phyloP scores from a whole-genome alignment of 1,140 invertebrate species.

The Drosophila ironensis region DNA sequence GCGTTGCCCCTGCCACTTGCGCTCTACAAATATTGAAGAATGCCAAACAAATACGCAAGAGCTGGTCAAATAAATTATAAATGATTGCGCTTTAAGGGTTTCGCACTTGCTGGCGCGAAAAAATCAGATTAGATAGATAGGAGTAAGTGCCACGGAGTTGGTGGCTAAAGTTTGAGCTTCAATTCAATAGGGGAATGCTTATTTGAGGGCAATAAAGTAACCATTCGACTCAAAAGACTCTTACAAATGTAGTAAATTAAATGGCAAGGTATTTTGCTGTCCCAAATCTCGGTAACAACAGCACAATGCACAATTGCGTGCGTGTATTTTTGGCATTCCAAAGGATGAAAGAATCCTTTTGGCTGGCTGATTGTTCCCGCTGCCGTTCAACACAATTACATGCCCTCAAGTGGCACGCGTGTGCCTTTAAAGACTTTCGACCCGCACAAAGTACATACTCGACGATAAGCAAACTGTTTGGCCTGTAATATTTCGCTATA shows the following conservation, averaged over 20 bases:
- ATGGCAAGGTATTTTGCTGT: too few species aligned
- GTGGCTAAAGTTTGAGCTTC: too few species aligned
- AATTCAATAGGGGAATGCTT: too few species aligned
- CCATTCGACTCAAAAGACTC: too few species aligned
- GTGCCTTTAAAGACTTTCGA: constrained; percentile 12
- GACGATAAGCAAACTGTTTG: constrained; percentile 20
- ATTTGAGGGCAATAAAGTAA: too few species aligned
- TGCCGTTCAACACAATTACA: constrained; percentile 32
- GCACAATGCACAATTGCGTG: neutral
- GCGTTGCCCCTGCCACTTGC: constrained; percentile 2
- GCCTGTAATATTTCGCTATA: constrained; percentile 10
- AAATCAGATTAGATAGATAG: too few species aligned
- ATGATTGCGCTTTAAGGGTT: constrained; percentile 4
- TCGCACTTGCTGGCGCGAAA: too few species aligned
- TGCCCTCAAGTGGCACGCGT: constrained; percentile 43
- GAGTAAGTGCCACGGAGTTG: too few species aligned
- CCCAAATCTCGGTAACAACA: too few species aligned
- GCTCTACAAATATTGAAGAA: constrained; percentile 43
- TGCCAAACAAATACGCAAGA: constrained; percentile 16
- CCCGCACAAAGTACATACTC: constrained; percentile 1
- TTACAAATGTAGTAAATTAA: too few species aligned
- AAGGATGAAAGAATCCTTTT: constrained; percentile 11
- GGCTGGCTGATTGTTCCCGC: neutral
- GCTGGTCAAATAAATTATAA: constrained; percentile 38
- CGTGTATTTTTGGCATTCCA: constrained; percentile 13